These are phyloP conservation scores for Bolinopsis microptera DNA, from an alignment of 37 sponge, comb jelly and placozoan species.

Conservation along the genomic window DNA sequence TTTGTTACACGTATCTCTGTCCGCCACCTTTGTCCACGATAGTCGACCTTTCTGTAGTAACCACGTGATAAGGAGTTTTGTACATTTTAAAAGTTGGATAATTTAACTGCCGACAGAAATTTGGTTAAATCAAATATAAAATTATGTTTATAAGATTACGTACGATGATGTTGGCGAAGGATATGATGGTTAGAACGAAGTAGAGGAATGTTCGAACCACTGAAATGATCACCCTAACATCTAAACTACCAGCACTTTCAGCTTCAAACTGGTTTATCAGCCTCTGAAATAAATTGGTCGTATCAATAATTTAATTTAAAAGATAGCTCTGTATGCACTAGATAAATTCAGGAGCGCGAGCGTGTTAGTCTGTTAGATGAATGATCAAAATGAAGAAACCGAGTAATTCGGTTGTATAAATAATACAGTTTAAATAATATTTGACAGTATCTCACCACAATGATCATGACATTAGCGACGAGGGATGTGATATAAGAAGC, in stretches of 20 bases:
- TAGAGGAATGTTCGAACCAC: neutral
- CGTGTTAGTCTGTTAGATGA: no score
- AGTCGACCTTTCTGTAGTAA: neutral
- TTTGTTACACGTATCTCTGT: slow-evolving; percentile 53
- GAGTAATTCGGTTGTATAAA: no score
- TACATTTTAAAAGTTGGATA: neutral
- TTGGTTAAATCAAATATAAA: neutral
- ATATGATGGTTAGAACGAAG: neutral
- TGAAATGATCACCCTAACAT: neutral
- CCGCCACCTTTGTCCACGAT: neutral
- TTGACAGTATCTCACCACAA: slow-evolving; percentile 17
- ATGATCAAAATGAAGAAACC: no score
- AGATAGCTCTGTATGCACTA: no score
- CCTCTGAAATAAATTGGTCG: neutral
- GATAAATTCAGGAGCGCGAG: no score
- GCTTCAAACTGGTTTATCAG: neutral
- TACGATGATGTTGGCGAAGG: neutral
- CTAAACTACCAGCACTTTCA: neutral
- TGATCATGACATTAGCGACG: neutral
- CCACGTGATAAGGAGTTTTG: neutral
- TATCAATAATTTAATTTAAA: no score
- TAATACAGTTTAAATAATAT: no score
- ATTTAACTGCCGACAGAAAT: neutral
- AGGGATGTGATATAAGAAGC: neutral
- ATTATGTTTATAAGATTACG: neutral